Evolutionary conservation across 1,140 invertebrate genomes (phyloP).

Genomic region (Drosophila takahashii): DNA sequence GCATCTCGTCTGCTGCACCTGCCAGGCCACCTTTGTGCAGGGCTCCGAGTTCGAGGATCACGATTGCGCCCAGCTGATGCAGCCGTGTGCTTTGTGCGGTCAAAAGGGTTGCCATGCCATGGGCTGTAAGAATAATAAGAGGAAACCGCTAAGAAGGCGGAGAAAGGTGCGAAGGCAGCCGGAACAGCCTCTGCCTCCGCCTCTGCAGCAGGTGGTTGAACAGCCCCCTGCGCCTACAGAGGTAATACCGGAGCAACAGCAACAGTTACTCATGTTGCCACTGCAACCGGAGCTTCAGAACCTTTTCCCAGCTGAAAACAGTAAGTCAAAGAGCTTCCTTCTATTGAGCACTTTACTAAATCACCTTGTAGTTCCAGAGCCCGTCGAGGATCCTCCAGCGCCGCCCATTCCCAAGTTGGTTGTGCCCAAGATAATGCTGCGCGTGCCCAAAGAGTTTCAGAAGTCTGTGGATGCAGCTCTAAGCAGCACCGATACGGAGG

Average conservation of each 20-base stretch:
- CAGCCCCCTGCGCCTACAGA: not conserved
- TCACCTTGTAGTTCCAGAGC: constrained; percentile 54
- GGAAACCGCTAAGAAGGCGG: constrained; percentile 10
- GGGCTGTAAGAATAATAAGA: constrained; percentile 65
- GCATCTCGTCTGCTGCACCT: constrained; percentile 91
- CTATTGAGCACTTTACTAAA: not conserved
- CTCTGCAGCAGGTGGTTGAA: constrained; percentile 5
- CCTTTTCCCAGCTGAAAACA: constrained; percentile 22
- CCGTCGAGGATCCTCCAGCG: constrained; percentile 11
- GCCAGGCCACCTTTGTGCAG: constrained; percentile 90
- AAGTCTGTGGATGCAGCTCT: constrained; percentile 80
- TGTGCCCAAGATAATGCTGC: constrained; percentile 86
- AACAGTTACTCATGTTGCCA: not conserved
- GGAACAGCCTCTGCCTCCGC: not conserved
- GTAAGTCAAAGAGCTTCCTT: constrained; percentile 8
- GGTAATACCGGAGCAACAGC: not conserved
- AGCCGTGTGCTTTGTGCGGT: constrained; percentile 70
- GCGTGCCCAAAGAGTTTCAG: constrained; percentile 85
- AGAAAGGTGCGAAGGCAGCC: constrained; percentile 18
- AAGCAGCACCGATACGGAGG: constrained; percentile 76
- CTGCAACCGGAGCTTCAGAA: constrained; percentile 11
- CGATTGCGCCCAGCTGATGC: constrained; percentile 86
- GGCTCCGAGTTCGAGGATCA: constrained; percentile 90
- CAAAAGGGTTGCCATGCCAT: constrained; percentile 61
- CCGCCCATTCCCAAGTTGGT: constrained; percentile 64